phyloP scores from a whole-genome alignment of 1,140 invertebrate genomes.

The Drosophila jambulina region DNA sequence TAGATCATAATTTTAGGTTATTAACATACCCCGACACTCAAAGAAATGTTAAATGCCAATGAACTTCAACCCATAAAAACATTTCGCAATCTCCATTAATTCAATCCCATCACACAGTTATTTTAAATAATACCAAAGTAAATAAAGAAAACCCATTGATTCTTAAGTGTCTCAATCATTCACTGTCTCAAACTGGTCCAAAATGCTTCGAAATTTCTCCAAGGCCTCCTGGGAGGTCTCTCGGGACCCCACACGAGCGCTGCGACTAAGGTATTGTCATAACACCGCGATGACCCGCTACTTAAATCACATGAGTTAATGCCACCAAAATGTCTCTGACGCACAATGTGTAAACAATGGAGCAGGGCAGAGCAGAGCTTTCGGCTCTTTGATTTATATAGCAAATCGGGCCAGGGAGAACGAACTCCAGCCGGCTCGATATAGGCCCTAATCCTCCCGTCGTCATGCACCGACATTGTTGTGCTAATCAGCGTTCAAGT shows the following conservation, averaged over 20 bases:
- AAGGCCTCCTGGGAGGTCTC: slow-evolving; percentile 27
- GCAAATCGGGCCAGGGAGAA: slow-evolving; percentile 32
- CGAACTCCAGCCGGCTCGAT: slow-evolving; percentile 39
- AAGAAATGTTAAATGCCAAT: not conserved
- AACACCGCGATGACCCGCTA: slow-evolving; percentile 55
- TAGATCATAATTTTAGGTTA: not conserved
- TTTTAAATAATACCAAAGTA: not conserved
- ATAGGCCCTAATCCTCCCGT: slow-evolving; percentile 64
- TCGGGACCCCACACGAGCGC: slow-evolving; percentile 53
- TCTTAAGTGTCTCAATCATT: not conserved
- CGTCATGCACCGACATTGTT: slow-evolving; percentile 74
- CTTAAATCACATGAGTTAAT: slow-evolving; percentile 79
- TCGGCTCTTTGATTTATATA: slow-evolving; percentile 70
- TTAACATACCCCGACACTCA: not conserved
- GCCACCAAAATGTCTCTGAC: slow-evolving; percentile 74
- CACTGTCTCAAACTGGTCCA: slow-evolving; percentile 2
- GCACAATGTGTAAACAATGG: slow-evolving; percentile 78
- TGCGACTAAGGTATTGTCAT: slow-evolving; percentile 59
- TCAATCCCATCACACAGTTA: not conserved
- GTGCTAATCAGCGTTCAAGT: slow-evolving; percentile 83
- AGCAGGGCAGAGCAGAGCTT: slow-evolving; percentile 48
- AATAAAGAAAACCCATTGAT: slow-evolving; percentile 15
- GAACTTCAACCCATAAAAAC: not conserved
- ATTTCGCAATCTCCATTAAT: slow-evolving; percentile 8
- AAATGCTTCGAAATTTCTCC: slow-evolving; percentile 18